phyloP scores from a whole-genome alignment of 2,113 vertebrate species.

The Panthera tigris region DNA sequence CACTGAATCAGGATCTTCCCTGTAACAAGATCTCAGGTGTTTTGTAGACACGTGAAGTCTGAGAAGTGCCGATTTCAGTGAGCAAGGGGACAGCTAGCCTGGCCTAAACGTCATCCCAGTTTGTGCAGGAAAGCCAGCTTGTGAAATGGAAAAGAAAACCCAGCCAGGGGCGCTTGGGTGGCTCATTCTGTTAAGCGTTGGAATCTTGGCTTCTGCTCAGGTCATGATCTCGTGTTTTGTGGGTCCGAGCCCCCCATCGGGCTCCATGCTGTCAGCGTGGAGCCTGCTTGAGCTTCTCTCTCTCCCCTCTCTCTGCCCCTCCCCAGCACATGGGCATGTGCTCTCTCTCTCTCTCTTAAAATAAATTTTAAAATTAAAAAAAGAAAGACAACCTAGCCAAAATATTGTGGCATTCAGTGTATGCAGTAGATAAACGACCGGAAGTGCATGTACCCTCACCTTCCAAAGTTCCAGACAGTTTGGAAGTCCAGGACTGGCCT shows the following conservation, averaged over 20 bases:
- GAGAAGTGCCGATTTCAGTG: neutral
- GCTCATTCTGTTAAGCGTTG: no score
- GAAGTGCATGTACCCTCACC: neutral
- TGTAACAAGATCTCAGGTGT: neutral
- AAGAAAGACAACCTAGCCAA: neutral
- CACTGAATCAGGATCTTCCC: neutral
- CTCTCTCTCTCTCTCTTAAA: no score
- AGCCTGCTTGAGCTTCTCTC: no score
- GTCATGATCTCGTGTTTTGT: no score
- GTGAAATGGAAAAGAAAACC: neutral
- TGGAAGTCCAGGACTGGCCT: neutral
- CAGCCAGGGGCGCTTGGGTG: neutral
- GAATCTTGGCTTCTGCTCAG: no score
- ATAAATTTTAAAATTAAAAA: no score
- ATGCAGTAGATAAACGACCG: neutral
- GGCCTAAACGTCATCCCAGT: neutral
- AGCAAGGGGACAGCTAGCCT: neutral
- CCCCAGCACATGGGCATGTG: no score
- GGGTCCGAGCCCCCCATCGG: fast-evolving
- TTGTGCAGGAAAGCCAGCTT: neutral
- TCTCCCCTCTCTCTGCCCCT: no score
- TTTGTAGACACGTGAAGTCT: neutral
- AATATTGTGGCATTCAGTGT: neutral
- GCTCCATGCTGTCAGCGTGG: no score
- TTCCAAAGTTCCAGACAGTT: neutral